Evolutionary conservation across 1,140 invertebrate genomes (phyloP).

Genomic region (Diploscapter pachys): DNA sequence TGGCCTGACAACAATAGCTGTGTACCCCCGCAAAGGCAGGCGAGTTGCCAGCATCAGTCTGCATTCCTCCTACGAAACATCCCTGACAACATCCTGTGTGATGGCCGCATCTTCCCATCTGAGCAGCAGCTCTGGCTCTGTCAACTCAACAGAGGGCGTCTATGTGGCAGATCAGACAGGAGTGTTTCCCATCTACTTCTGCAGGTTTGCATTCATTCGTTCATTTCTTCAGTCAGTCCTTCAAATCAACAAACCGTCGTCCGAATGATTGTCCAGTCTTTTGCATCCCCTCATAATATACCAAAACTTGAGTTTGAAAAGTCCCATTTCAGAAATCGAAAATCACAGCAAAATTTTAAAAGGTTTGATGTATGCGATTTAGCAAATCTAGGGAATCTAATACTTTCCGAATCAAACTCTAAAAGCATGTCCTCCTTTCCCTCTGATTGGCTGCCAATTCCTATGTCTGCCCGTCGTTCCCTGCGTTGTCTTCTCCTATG

Average conservation of each 20-base stretch:
- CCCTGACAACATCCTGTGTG: constrained; percentile 19
- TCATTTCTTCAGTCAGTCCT: constrained; percentile 4
- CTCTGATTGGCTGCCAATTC: too few species aligned
- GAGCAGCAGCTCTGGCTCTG: too few species aligned
- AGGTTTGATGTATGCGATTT: background rate
- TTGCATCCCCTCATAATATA: constrained; percentile 8
- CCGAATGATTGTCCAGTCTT: background rate
- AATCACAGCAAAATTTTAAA: background rate
- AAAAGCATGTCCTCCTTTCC: too few species aligned
- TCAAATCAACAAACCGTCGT: constrained; percentile 12
- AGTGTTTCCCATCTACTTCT: constrained; percentile 27
- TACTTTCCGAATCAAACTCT: too few species aligned
- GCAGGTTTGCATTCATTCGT: constrained; percentile 9
- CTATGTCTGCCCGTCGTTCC: too few species aligned
- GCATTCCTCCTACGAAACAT: constrained; percentile 26
- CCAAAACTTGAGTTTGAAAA: background rate
- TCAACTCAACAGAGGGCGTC: constrained; percentile 15
- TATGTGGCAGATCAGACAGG: constrained; percentile 26
- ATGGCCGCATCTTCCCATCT: constrained; percentile 4
- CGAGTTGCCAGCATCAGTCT: constrained; percentile 25
- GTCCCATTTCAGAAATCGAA: background rate
- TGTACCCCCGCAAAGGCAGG: constrained; percentile 26
- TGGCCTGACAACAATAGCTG: constrained; percentile 25
- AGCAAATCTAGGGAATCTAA: too few species aligned
- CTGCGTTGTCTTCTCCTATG: too few species aligned